Evolutionary conservation across 2,113 vertebrate genomes (phyloP).

Genomic region (Sylvietta virens): DNA sequence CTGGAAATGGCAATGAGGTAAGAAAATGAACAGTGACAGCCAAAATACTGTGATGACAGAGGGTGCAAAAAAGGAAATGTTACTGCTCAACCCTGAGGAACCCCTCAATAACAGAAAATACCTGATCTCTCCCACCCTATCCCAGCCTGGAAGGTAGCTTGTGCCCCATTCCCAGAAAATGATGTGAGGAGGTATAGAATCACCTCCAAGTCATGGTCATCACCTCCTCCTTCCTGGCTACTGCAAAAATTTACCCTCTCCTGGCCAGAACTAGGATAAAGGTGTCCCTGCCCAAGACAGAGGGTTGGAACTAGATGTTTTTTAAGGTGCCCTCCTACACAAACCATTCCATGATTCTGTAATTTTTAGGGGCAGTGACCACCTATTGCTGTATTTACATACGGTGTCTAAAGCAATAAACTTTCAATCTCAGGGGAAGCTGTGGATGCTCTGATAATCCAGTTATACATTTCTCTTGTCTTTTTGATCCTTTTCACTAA

Average conservation of each 20-base stretch:
- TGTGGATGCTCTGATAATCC: background rate
- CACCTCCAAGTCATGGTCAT: too few relatives aligned
- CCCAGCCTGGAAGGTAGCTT: too few relatives aligned
- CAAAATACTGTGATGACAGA: background rate
- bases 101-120: background rate
- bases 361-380: background rate
- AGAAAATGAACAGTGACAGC: background rate
- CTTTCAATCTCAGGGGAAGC: background rate
- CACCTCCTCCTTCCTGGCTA: background rate
- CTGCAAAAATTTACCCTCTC: background rate
- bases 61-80: background rate
- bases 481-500: background rate
- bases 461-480: background rate
- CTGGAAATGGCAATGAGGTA: background rate
- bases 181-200: background rate
- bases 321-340: background rate
- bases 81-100: background rate
- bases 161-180: background rate
- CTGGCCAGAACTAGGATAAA: background rate
- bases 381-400: background rate
- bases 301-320: background rate
- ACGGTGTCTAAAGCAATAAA: background rate
- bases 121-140: background rate
- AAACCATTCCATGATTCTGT: background rate
- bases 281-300: too few relatives aligned